Conservation (phyloP, 2,797 vertebrate genomes). For the Cirrhinus mrigala region DNA sequence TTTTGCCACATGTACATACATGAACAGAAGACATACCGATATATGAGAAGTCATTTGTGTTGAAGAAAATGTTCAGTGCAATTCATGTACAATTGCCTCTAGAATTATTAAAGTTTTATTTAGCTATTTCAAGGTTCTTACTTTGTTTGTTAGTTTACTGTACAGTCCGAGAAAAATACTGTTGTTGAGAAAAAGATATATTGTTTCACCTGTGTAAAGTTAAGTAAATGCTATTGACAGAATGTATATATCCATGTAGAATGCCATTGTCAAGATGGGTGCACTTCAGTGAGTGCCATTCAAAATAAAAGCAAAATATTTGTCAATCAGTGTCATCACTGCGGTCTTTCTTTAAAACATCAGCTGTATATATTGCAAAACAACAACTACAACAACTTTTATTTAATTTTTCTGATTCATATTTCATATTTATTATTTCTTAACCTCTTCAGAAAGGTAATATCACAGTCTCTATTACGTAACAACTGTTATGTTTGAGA, state of each 20-base stretch:
- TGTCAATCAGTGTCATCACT: constrained; percentile 34
- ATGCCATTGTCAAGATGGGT: constrained; percentile 45
- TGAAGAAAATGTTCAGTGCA: constrained; percentile 83
- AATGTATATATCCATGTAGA: constrained; percentile 54
- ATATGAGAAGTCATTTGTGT: constrained; percentile 82
- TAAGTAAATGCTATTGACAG: constrained; percentile 52
- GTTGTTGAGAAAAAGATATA: constrained; percentile 42
- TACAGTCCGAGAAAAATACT: constrained; percentile 36
- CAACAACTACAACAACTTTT: no score
- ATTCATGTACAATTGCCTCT: constrained; percentile 92
- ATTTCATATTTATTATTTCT: no score
- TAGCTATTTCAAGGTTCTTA: constrained; percentile 85
- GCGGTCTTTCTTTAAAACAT: neutral
- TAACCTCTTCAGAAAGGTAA: neutral
- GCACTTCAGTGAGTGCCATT: constrained; percentile 36
- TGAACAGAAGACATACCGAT: constrained; percentile 76
- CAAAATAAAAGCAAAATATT: constrained; percentile 44
- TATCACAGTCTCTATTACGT: neutral
- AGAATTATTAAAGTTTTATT: constrained; percentile 95
- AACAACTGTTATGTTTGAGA: neutral
- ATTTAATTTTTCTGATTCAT: no score
- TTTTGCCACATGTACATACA: constrained; percentile 81
- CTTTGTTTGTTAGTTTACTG: constrained; percentile 46
- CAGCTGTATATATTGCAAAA: no score
- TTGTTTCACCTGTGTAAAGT: constrained; percentile 49